Evolutionary conservation across 2,113 vertebrate species (phyloP).

Genomic region (Calyptomena viridis): DNA sequence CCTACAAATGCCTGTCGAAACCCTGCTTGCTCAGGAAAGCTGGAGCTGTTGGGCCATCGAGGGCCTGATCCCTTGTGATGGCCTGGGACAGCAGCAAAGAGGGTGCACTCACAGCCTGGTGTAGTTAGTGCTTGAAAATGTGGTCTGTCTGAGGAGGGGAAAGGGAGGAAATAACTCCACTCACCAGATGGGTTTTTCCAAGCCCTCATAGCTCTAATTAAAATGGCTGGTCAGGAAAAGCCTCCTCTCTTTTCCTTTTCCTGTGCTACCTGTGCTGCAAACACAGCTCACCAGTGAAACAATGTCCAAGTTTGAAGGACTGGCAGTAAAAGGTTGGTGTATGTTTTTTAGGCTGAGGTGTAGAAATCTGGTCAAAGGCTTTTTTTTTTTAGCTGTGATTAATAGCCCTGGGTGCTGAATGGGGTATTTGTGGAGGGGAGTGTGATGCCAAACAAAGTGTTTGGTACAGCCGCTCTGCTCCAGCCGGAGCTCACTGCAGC

Average conservation of each 20-base stretch:
- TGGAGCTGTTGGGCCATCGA: fast-evolving
- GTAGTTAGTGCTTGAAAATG: not conserved
- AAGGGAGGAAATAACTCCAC: not conserved
- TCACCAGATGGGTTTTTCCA: not conserved
- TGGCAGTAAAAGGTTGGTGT: not conserved
- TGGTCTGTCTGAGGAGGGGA: not conserved
- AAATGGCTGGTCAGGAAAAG: conserved; percentile 53
- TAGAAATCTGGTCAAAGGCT: conserved; percentile 6
- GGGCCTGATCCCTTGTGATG: not conserved
- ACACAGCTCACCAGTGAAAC: not conserved
- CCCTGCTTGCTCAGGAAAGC: not conserved
- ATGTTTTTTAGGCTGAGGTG: not conserved
- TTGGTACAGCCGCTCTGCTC: not conserved
- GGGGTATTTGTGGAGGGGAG: not conserved
- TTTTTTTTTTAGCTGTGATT: not conserved
- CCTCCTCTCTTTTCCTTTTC: conserved; percentile 9
- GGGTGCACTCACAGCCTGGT: fast-evolving
- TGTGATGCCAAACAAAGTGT: not conserved
- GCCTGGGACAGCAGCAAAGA: fast-evolving
- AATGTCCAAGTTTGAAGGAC: not conserved
- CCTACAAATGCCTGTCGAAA: fast-evolving
- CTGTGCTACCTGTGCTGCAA: not conserved
- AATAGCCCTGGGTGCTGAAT: not conserved
- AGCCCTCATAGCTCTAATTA: not conserved
- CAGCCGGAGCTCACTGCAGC: not conserved